Base-by-base conservation (phyloP, 1,140 invertebrate genomes). In the Protaetia brevitarsis region DNA sequence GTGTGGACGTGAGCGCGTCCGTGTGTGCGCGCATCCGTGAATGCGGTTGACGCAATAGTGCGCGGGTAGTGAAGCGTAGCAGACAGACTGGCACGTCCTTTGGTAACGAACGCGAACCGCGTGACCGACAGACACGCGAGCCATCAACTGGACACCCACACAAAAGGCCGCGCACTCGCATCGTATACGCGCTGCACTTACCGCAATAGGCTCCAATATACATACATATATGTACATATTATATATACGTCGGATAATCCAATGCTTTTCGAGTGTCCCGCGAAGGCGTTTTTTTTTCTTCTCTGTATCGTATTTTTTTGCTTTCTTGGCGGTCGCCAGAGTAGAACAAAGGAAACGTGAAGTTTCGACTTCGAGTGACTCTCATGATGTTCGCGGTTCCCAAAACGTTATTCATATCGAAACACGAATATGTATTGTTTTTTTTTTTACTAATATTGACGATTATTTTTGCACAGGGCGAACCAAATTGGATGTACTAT, bases 121-220 rank as follows among this genome's bases (percentile, higher is more conserved):
- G 56, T 58, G 56, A 58, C 56, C 56, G 56, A 30, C 56, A 58
- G 56, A 58, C 56, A 58, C 56, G 56, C 56, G 56, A 58, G 56
- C 56, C 56, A 58, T 58, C 56, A 58, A 27, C 56, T 27, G 56
- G 26, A 30, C 28, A 58, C 56, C 26, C 26, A 58, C 56, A 58
- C 26, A 27, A 27, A 27, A 27, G 19, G 13, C 51, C 19, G 51
- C 16, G 13, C 51, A 21, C 51, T 21, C 26, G 51, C 51, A n/a
- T 27, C 51, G 19, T 19, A 11, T 27, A 56, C 19, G 11, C 19
- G 19, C 51, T 13, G 10, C 51, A 56, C 13, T 34, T 7, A n/a
- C n/a, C 31, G 31, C 31, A 7, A n/a, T n/a, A n/a, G n/a, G n/a
- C n/a, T n/a, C n/a, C n/a, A n/a, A 11, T 37, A 37, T 37, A 37